These are phyloP conservation scores for Hecatera dysodea DNA, from an alignment of 2,888 invertebrate genomes.

Conservation along the genomic window DNA sequence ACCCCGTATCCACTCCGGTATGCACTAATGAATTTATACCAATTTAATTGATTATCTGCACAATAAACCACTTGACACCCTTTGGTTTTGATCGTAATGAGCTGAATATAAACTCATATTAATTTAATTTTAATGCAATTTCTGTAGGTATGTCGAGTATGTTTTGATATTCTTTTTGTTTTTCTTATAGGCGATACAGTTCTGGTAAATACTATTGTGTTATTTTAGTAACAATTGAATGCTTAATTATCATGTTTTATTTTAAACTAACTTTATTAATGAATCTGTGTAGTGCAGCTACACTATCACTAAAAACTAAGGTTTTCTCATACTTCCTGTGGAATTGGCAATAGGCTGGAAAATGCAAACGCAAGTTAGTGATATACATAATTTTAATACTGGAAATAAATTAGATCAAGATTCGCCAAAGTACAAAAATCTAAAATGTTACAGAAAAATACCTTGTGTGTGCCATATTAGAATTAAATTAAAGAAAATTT, in stretches of 20 bases:
- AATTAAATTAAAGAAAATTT: too few relatives aligned
- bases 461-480: too few relatives aligned
- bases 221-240: background rate
- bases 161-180: background rate
- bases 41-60: slow-evolving; percentile 8
- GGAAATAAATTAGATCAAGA: too few relatives aligned
- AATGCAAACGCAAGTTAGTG: too few relatives aligned
- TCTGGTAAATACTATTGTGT: background rate
- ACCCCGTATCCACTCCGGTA: background rate
- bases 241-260: background rate
- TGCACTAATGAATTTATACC: slow-evolving; percentile 17
- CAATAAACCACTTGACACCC: background rate
- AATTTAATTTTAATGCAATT: slow-evolving; percentile 12
- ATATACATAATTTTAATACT: too few relatives aligned
- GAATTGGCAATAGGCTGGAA: too few relatives aligned
- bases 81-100: slow-evolving; percentile 17
- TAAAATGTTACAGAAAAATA: too few relatives aligned
- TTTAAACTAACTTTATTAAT: too few relatives aligned
- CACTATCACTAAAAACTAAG: too few relatives aligned
- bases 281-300: too few relatives aligned
- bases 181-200: background rate
- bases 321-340: too few relatives aligned
- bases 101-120: background rate
- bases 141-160: background rate
- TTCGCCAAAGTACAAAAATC: too few relatives aligned